These are phyloP conservation scores for Cistogaster globosa DNA, from an alignment of 2,888 invertebrate species.

Conservation along the genomic window DNA sequence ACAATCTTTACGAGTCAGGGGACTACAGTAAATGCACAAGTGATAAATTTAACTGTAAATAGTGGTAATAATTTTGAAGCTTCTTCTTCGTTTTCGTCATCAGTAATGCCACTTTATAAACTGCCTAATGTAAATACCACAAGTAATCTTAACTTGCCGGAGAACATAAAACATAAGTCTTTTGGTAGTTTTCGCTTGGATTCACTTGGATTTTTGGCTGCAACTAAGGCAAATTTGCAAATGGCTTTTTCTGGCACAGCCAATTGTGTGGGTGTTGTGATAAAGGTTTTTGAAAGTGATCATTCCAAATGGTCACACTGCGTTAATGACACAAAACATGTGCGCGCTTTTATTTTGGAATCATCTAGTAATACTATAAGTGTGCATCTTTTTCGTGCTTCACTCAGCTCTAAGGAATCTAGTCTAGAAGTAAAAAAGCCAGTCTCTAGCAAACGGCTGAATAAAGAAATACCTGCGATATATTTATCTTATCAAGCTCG, in stretches of 20 bases:
- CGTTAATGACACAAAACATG: slow-evolving; percentile 73
- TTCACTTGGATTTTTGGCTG: slow-evolving; percentile 69
- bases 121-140: slow-evolving; percentile 53
- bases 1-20: slow-evolving; percentile 75
- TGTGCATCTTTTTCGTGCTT: slow-evolving; percentile 75
- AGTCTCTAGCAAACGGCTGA: background rate
- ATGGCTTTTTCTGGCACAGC: slow-evolving; percentile 68
- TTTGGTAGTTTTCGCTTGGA: slow-evolving; percentile 61
- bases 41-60: slow-evolving; percentile 75
- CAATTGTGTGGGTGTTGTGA: slow-evolving; percentile 75
- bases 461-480: slow-evolving; percentile 83
- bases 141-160: slow-evolving; percentile 15
- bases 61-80: slow-evolving; percentile 65
- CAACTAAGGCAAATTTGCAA: slow-evolving; percentile 68
- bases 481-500: slow-evolving; percentile 87
- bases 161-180: slow-evolving; percentile 30
- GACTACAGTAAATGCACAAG: slow-evolving; percentile 74
- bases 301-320: slow-evolving; percentile 77
- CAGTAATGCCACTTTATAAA: slow-evolving; percentile 55
- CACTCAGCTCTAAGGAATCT: background rate
- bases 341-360: slow-evolving; percentile 76
- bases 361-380: slow-evolving; percentile 77
- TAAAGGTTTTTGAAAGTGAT: slow-evolving; percentile 77
- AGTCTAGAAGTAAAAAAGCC: background rate
- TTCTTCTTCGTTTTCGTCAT: slow-evolving; percentile 52